A percentile compares a stretch with the other conserved stretches of the same genome.
Evolutionary conservation across 2,113 vertebrate species (phyloP).

Genomic region (Ursus arctos): DNA sequence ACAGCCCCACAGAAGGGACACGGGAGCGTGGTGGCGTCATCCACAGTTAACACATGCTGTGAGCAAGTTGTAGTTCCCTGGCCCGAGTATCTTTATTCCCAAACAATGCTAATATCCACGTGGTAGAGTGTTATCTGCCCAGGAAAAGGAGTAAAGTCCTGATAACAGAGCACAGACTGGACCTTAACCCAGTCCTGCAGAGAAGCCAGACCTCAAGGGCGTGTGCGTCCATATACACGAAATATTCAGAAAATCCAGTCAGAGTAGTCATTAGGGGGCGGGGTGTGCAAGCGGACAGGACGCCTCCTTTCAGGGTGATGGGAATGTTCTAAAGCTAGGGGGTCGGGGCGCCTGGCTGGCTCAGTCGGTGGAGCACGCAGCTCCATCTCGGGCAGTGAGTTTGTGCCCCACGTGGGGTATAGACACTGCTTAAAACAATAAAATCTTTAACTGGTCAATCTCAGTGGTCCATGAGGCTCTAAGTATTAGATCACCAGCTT

Average conservation of each 20-base stretch:
- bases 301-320: accelerated
- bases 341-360: accelerated
- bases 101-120: accelerated
- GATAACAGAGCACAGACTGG: accelerated
- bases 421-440: not conserved
- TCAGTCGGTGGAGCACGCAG: too few species aligned
- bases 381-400: accelerated
- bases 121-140: not conserved
- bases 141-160: not conserved
- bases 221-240: too few species aligned
- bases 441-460: not conserved
- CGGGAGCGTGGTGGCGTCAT: accelerated
- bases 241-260: not conserved
- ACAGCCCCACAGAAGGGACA: too few species aligned
- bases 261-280: not conserved
- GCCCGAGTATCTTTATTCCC: accelerated
- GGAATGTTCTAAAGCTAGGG: not conserved
- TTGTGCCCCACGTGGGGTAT: not conserved
- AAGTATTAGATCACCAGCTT: not conserved
- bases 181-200: accelerated
- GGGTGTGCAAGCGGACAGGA: accelerated
- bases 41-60: not conserved
- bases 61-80: accelerated
- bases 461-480: accelerated
- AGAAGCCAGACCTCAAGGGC: too few species aligned